Base-by-base conservation (phyloP, 2,888 invertebrate species). In the Dolichomitus sp. region DNA sequence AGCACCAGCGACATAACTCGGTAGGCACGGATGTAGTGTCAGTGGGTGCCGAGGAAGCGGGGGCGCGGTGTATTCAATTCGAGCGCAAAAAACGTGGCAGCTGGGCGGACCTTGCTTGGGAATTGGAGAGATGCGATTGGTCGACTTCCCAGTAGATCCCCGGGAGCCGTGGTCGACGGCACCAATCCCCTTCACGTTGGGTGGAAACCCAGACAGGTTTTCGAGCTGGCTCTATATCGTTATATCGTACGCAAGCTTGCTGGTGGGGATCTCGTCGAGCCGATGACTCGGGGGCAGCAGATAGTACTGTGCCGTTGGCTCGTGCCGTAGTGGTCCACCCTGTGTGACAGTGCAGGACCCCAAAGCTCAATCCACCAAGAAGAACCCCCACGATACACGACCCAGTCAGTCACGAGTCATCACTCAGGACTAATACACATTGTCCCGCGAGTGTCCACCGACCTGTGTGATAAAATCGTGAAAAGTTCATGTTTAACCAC, bases 281-380 rank as follows among this genome's bases (percentile, higher is more conserved):
- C 87, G 80, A 81, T 81, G 88, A 87, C 85, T 89, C 88, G 86
- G 81, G 83, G 89, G 87, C 73, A n/a, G 80, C 93, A 93, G 93
- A 93, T 93, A 93, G 93, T 93, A 90, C 88, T 91, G 93, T 92
- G 93, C 93, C 93, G 93, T 93, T 93, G 93, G 91, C 91, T 91
- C 93, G 92, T 91, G 92, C 89, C 92, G 92, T 89, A 89, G 69
- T 91, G 90, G 90, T 90, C 88, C 89, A 86, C 74, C 87, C 89
- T 88, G 89, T 80, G 86, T 86, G 88, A 87, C 88, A 89, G 80
- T 84, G 87, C 87, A 87, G 88, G 88, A 88, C 72, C 81, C 81
- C 84, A 81, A 87, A 85, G 85, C 87, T 84, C 84, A 86, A 83
- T 85, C 82, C 80, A 77, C 74, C 48, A 40, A 65, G 57, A 45